phyloP scores from a whole-genome alignment of 2,113 vertebrate genomes.

The Thinocorus orbignyianus region DNA sequence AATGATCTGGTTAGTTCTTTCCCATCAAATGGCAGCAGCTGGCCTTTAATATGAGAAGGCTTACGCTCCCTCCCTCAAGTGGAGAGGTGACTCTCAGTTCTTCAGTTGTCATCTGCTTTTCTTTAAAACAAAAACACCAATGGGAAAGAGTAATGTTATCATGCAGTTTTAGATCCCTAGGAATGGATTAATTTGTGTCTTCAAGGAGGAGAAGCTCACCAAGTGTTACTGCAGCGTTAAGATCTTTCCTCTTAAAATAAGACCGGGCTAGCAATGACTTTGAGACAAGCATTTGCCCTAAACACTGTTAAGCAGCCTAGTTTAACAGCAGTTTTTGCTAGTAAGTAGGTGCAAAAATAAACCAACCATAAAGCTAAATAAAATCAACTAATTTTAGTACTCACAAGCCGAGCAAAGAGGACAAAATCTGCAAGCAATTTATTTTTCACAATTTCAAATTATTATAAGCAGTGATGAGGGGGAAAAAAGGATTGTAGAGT shows the following conservation, averaged over 20 bases:
- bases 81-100: background rate
- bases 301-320: background rate
- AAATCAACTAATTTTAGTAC: slow-evolving; percentile 42
- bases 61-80: background rate
- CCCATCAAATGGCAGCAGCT: background rate
- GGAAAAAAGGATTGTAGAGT: background rate
- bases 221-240: background rate
- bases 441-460: slow-evolving; percentile 26
- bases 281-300: background rate
- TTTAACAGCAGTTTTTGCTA: slow-evolving; percentile 20
- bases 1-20: background rate
- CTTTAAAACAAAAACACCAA: background rate
- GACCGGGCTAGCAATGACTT: background rate
- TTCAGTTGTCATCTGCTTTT: background rate
- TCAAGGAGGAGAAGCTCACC: background rate
- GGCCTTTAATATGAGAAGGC: background rate
- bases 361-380: slow-evolving; percentile 1
- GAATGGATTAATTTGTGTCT: background rate
- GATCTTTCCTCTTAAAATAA: background rate
- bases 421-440: slow-evolving; percentile 39
- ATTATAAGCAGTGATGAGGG: slow-evolving; percentile 20
- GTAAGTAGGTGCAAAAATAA: slow-evolving; percentile 24
- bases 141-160: background rate
- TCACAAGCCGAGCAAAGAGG: background rate
- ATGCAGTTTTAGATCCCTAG: background rate